A percentile compares a stretch with the other conserved stretches of the same genome.
Conservation (phyloP, 1,140 invertebrate species). For the Oryctes rhinoceros region DNA sequence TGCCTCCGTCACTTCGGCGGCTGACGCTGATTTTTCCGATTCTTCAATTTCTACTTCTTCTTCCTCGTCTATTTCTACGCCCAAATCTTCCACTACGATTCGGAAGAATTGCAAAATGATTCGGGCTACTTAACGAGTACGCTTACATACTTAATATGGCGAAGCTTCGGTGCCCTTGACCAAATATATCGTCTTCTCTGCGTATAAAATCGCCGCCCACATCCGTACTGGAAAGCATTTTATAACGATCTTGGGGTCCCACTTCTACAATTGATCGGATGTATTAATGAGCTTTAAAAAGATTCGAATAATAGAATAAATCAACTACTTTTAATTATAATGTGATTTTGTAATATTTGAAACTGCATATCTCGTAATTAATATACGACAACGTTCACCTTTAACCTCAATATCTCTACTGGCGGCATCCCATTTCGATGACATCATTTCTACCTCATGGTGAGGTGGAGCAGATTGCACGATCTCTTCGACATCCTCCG, state of each 20-base stretch:
- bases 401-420: conserved; percentile 17
- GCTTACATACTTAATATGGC: background rate
- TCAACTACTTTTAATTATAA: too few relatives aligned
- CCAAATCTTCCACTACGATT: background rate
- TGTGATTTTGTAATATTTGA: too few relatives aligned
- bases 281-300: background rate
- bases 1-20: conserved; percentile 47
- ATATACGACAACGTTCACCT: background rate
- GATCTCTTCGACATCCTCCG: background rate
- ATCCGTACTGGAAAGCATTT: background rate
- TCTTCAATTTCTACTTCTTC: conserved; percentile 39
- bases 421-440: background rate
- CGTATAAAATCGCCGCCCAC: conserved; percentile 38
- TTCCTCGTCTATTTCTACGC: conserved; percentile 25
- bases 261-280: background rate
- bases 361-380: too few relatives aligned
- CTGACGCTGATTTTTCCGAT: conserved; percentile 39
- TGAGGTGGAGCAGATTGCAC: background rate
- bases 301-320: background rate
- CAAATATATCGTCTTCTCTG: background rate
- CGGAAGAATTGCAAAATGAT: too few relatives aligned
- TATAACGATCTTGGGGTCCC: conserved; percentile 3
- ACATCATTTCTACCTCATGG: background rate
- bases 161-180: background rate
- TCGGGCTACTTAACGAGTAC: too few relatives aligned